phyloP scores from a whole-genome alignment of 2,888 invertebrate species.

The Andrena fulva region DNA sequence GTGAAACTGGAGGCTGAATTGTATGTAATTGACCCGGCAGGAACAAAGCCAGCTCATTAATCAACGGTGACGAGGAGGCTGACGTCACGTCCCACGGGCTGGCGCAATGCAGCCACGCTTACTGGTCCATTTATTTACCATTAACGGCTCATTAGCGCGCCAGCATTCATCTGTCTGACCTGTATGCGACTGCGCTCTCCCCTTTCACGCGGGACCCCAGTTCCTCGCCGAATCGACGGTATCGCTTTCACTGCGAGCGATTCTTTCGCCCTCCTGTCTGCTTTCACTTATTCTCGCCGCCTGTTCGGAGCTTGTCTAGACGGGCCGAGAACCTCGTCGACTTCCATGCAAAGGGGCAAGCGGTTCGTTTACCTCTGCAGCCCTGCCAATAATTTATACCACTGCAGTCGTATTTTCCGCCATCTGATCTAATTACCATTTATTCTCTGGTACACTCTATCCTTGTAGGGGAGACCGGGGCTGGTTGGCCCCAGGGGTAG shows the following conservation, averaged over 20 bases:
- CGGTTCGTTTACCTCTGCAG: too few species aligned
- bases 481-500: too few species aligned
- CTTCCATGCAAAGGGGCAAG: too few species aligned
- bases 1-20: conserved; percentile 54
- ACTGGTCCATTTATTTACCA: conserved; percentile 81
- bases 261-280: not conserved
- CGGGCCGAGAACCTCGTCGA: too few species aligned
- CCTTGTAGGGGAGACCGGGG: too few species aligned
- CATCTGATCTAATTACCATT: too few species aligned
- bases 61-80: conserved; percentile 77
- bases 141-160: conserved; percentile 81
- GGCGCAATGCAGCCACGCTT: conserved; percentile 74
- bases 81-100: conserved; percentile 76
- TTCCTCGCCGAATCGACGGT: conserved; percentile 29
- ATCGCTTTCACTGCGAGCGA: conserved; percentile 33
- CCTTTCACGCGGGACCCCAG: conserved; percentile 51
- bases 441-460: too few species aligned
- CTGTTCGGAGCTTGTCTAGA: too few species aligned
- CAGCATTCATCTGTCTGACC: conserved; percentile 66
- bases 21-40: conserved; percentile 76
- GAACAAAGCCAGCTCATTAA: conserved; percentile 81
- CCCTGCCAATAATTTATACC: too few species aligned
- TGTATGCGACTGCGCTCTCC: conserved; percentile 53
- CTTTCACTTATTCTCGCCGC: conserved; percentile 1
- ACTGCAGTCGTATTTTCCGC: too few species aligned